phyloP scores from a whole-genome alignment of 2,113 vertebrate genomes.

The Bolborhynchus lineola region DNA sequence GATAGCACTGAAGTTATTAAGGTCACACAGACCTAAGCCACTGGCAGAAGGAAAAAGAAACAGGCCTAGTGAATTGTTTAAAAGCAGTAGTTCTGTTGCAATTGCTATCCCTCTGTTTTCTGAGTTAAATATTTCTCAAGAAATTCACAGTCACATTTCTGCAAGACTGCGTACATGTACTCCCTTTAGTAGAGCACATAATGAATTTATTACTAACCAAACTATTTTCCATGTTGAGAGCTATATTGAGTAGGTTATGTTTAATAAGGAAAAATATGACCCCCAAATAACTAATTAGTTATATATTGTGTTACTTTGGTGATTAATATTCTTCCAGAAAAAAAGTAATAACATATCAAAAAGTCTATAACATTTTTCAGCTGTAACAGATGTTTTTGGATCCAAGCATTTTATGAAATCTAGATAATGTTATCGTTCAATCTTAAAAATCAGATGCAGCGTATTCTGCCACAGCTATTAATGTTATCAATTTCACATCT shows the following conservation, averaged over 20 bases:
- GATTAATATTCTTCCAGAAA: neutral
- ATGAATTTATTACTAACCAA: neutral
- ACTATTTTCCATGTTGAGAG: neutral
- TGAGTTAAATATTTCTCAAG: neutral
- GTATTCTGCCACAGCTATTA: neutral
- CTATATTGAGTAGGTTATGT: neutral
- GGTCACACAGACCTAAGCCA: neutral
- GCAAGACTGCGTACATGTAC: neutral
- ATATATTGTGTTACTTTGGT: neutral
- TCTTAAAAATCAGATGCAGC: slow-evolving; percentile 23
- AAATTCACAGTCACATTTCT: neutral
- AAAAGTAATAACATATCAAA: neutral
- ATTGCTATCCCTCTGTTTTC: neutral
- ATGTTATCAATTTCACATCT: neutral
- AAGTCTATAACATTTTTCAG: neutral
- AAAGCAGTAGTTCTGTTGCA: neutral
- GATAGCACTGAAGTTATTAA: neutral
- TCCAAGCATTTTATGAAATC: neutral
- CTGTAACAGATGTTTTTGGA: neutral
- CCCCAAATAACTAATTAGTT: neutral
- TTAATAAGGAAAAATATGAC: neutral
- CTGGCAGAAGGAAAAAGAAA: neutral
- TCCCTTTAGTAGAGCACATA: neutral
- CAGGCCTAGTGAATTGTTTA: neutral
- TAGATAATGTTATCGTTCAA: slow-evolving; percentile 9